phyloP scores from a whole-genome alignment of 2,113 vertebrate genomes.

The human region GRCh38 chr4:105235001-105235500 shows the following conservation, averaged over 20 bases:
- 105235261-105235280: conserved; percentile 77
- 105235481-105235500: conserved; percentile 45
- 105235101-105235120: conserved; percentile 87
- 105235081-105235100: conserved; percentile 84
- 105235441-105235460: conserved; percentile 68
- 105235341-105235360: conserved; percentile 54
- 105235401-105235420: conserved; percentile 15
- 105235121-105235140: conserved; percentile 59
- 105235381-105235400: conserved; percentile 54
- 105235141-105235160: conserved; percentile 42
- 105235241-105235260: conserved; percentile 76
- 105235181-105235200: conserved; percentile 67
- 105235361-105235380: conserved; percentile 74
- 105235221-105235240: conserved; percentile 74
- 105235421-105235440: conserved; percentile 52
- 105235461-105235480: conserved; percentile 67
- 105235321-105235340: conserved; percentile 68
- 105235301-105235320: conserved; percentile 51
- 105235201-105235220: conserved; percentile 77
- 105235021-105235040: conserved; percentile 83
- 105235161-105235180: conserved; percentile 5
- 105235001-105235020: conserved; percentile 82
- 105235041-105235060: conserved; percentile 83
- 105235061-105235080: conserved; percentile 85
- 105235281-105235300: conserved; percentile 81